Percentiles rank a stretch among this genome's conserved stretches.
These are phyloP conservation scores for Aporophyla nigra DNA, from an alignment of 2,888 invertebrate genomes.

Conservation along the genomic window DNA sequence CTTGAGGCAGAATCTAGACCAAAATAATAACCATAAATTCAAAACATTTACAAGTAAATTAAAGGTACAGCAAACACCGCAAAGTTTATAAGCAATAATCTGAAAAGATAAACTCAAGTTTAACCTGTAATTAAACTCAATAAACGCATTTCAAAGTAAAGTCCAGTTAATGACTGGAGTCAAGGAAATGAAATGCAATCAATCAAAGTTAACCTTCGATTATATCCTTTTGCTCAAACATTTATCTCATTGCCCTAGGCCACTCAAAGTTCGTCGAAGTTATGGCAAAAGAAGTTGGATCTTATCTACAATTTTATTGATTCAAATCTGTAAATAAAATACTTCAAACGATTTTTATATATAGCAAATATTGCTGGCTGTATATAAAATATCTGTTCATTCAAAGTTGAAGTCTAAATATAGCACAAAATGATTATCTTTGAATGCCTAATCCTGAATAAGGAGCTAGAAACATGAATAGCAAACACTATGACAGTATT, in stretches of 20 bases:
- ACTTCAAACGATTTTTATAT: slow-evolving; percentile 12
- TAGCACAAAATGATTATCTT: slow-evolving; percentile 13
- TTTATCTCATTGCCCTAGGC: slow-evolving; percentile 55
- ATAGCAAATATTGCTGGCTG: slow-evolving; percentile 4
- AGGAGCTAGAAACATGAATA: slow-evolving; percentile 31
- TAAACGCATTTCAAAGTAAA: slow-evolving; percentile 53
- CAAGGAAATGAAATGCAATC: slow-evolving; percentile 67
- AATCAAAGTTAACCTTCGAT: slow-evolving; percentile 72
- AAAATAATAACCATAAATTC: slow-evolving; percentile 7
- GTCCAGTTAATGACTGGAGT: slow-evolving; percentile 59
- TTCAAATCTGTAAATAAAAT: slow-evolving; percentile 31
- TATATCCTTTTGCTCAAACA: slow-evolving; percentile 61
- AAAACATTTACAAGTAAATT: slow-evolving; percentile 27
- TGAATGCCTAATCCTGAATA: slow-evolving; percentile 29
- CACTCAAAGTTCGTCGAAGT: slow-evolving; percentile 34
- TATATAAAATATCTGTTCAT: slow-evolving; percentile 6
- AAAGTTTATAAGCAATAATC: slow-evolving; percentile 12
- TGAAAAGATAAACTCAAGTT: slow-evolving; percentile 22
- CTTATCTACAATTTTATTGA: slow-evolving; percentile 30
- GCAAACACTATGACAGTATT: slow-evolving; percentile 21
- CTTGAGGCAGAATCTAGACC: slow-evolving; percentile 1
- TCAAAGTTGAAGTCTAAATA: slow-evolving; percentile 1
- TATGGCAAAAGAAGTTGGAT: slow-evolving; percentile 29
- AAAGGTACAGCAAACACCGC: slow-evolving; percentile 4
- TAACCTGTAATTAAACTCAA: slow-evolving; percentile 46